Percentiles rank a stretch among this genome's conserved stretches.
These are phyloP conservation scores for Cotesia vestalis DNA, from an alignment of 1,140 invertebrate genomes.

Conservation along the genomic window DNA sequence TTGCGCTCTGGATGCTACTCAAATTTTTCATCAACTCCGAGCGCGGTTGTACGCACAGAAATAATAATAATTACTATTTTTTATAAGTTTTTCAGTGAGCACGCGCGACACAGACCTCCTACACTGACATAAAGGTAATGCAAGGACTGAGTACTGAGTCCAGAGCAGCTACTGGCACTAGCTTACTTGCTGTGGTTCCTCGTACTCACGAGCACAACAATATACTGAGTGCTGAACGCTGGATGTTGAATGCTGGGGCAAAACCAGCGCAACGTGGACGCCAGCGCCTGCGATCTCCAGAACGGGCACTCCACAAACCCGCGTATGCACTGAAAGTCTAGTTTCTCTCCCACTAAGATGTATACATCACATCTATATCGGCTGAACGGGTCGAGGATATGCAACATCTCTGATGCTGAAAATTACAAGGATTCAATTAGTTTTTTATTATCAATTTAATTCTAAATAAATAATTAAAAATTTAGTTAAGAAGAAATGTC, in stretches of 20 bases:
- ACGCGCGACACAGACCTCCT: background rate
- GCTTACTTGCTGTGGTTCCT: too few species aligned
- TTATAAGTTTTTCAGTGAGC: background rate
- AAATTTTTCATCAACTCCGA: conserved; percentile 29
- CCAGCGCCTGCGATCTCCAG: conserved; percentile 22
- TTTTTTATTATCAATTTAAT: background rate
- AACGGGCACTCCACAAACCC: conserved; percentile 42
- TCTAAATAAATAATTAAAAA: too few species aligned
- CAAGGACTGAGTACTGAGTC: too few species aligned
- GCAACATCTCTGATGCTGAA: conserved; percentile 33
- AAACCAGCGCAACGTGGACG: background rate
- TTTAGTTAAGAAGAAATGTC: too few species aligned
- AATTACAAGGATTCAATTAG: conserved; percentile 6
- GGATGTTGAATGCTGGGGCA: too few species aligned
- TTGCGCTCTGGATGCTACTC: conserved; percentile 33
- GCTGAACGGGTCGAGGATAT: conserved; percentile 47
- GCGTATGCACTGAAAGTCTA: conserved; percentile 47
- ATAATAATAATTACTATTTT: conserved; percentile 4
- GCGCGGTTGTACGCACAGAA: conserved; percentile 28
- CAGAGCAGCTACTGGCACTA: too few species aligned
- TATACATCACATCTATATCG: background rate
- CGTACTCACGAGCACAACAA: too few species aligned
- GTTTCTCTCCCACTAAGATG: conserved; percentile 47
- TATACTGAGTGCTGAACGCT: too few species aligned
- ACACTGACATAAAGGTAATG: too few species aligned